Conservation (phyloP, 2,113 vertebrate species). For the Sclerurus mexicanus region DNA sequence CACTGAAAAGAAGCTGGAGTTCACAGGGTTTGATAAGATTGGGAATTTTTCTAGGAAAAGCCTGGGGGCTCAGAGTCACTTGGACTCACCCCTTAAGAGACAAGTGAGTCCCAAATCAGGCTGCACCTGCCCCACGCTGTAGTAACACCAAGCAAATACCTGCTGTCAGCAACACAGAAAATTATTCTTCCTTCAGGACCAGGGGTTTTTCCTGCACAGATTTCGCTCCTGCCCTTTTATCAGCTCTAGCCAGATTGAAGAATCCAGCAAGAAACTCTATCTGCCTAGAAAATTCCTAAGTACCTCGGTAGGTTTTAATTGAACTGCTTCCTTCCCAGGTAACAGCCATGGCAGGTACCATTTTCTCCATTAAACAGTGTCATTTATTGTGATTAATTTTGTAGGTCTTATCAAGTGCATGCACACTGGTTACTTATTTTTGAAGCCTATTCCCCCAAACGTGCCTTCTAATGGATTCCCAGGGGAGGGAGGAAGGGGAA, state of each 20-base stretch:
- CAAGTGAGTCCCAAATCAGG: accelerated
- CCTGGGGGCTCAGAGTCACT: not conserved
- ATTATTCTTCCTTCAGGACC: not conserved
- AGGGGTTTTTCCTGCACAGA: not conserved
- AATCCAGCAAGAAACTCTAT: not conserved
- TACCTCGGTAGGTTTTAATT: not conserved
- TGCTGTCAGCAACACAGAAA: not conserved
- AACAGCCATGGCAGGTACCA: not conserved
- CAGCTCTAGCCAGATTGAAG: not conserved
- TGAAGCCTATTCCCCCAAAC: not conserved
- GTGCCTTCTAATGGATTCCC: not conserved
- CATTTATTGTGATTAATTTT: conserved; percentile 4
- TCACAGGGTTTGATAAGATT: not conserved
- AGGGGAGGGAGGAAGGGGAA: not conserved
- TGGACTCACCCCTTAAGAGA: accelerated
- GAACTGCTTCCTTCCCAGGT: not conserved
- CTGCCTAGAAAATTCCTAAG: not conserved
- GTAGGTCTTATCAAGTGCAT: not conserved
- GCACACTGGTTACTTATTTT: not conserved
- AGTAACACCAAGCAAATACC: not conserved
- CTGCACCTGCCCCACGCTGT: accelerated
- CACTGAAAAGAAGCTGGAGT: not conserved
- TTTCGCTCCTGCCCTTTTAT: not conserved
- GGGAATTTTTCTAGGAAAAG: not conserved
- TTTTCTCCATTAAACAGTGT: not conserved